phyloP scores from a whole-genome alignment of 1,140 invertebrate species.

The Lepidurus apus region DNA sequence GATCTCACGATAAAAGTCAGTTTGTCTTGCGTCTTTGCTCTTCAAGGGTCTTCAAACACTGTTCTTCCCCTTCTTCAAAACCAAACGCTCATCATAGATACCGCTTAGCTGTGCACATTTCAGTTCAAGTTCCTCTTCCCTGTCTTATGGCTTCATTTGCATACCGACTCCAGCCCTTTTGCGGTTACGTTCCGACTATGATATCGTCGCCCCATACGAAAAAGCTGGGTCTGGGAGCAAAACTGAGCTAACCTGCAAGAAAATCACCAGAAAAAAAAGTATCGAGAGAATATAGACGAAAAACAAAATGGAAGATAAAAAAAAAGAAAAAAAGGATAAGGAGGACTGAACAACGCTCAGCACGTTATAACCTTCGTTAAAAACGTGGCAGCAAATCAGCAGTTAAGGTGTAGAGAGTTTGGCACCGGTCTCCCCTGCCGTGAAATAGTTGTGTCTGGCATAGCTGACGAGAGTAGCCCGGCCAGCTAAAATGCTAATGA shows the following conservation, averaged over 20 bases:
- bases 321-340: not conserved
- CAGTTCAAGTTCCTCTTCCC: not conserved
- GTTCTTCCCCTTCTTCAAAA: too few species aligned
- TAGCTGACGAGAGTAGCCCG: conserved; percentile 10
- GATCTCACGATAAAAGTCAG: too few species aligned
- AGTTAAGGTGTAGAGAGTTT: conserved; percentile 1
- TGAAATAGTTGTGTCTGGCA: conserved; percentile 21
- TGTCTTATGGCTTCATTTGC: conserved; percentile 15
- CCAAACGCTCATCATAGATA: not conserved
- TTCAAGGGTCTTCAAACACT: too few species aligned
- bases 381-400: conserved; percentile 14
- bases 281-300: not conserved
- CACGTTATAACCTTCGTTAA: conserved; percentile 19
- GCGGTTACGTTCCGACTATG: not conserved
- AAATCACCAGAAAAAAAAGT: not conserved
- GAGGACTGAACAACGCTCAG: not conserved
- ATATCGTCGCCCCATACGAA: not conserved
- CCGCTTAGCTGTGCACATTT: not conserved
- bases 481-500: not conserved
- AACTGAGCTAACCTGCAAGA: not conserved
- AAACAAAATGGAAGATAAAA: not conserved
- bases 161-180: conserved; percentile 10
- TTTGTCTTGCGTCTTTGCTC: not conserved
- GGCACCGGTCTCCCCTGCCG: conserved; percentile 12
- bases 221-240: not conserved